phyloP scores from a whole-genome alignment of 1,140 invertebrate species.

The Sminthurides bifidus region DNA sequence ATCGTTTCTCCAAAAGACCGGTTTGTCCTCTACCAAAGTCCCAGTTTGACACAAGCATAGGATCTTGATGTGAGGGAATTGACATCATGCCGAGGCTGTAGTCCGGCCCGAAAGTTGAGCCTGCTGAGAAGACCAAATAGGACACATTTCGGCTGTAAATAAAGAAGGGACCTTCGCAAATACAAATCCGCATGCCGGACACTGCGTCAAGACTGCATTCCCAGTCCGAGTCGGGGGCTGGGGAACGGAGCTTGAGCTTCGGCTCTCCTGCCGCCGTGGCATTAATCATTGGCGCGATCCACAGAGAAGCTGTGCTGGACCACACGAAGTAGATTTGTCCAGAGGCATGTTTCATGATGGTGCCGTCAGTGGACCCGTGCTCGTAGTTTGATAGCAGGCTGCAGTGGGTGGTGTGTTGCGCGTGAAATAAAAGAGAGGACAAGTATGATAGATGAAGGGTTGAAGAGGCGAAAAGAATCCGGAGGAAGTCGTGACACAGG shows the following conservation, averaged over 20 bases:
- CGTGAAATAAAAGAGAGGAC: background rate
- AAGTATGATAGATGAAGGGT: background rate
- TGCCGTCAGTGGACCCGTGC: background rate
- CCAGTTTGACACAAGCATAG: conserved; percentile 11
- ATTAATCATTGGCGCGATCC: conserved; percentile 2
- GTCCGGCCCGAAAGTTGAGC: conserved; percentile 13
- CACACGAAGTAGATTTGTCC: conserved; percentile 10
- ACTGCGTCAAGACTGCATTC: background rate
- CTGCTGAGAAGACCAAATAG: conserved; percentile 17
- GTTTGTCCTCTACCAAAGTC: conserved; percentile 1
- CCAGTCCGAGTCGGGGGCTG: background rate
- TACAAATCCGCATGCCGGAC: background rate
- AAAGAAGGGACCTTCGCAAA: conserved; percentile 16
- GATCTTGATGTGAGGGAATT: conserved; percentile 12
- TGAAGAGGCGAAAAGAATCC: background rate
- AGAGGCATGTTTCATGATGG: conserved; percentile 5
- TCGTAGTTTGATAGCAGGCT: conserved; percentile 1
- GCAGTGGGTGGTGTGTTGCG: background rate
- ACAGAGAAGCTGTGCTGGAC: conserved; percentile 1
- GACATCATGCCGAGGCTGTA: conserved; percentile 21
- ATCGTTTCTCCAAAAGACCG: conserved; percentile 16
- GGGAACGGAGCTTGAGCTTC: background rate
- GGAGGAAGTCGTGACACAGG: background rate
- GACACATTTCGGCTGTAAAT: conserved; percentile 9
- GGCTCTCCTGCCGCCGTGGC: background rate